These are phyloP conservation scores for Brachionus angularis DNA, from an alignment of 1,140 invertebrate genomes.

Conservation along the genomic window DNA sequence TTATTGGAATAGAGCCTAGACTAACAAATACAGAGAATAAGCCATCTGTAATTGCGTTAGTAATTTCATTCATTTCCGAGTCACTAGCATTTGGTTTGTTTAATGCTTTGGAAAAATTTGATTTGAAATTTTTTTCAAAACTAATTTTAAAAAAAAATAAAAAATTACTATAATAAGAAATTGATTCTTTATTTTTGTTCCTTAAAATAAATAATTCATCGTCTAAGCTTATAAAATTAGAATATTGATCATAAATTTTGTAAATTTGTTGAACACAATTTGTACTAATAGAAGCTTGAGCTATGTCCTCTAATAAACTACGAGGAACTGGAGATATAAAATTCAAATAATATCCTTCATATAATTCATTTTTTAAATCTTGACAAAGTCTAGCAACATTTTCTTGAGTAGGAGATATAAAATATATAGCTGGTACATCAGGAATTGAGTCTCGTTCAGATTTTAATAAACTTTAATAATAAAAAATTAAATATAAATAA, in stretches of 20 bases:
- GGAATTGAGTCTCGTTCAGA: constrained; percentile 90
- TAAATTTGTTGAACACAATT: constrained; percentile 74
- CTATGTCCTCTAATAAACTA: constrained; percentile 90
- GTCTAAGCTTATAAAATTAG: constrained; percentile 76
- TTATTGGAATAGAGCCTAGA: constrained; percentile 85
- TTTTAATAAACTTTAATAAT: constrained; percentile 65
- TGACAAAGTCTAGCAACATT: constrained; percentile 89
- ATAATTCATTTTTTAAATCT: constrained; percentile 63
- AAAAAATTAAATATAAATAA: constrained; percentile 45
- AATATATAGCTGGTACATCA: constrained; percentile 97
- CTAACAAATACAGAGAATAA: constrained; percentile 96
- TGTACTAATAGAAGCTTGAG: constrained; percentile 78
- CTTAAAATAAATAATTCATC: constrained; percentile 92
- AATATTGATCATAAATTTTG: constrained; percentile 64
- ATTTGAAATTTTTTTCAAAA: not conserved
- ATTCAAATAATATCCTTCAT: constrained; percentile 93
- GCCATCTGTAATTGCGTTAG: constrained; percentile 90
- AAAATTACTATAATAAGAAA: constrained; percentile 82
- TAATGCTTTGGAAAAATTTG: constrained; percentile 67
- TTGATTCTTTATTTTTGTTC: constrained; percentile 79
- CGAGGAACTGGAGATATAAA: constrained; percentile 93
- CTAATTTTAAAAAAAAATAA: not conserved
- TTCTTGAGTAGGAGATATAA: constrained; percentile 93
- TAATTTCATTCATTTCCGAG: constrained; percentile 87
- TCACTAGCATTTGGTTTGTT: constrained; percentile 91